Conservation (phyloP, 2,113 vertebrate species). For the Apodemus speciosus region DNA sequence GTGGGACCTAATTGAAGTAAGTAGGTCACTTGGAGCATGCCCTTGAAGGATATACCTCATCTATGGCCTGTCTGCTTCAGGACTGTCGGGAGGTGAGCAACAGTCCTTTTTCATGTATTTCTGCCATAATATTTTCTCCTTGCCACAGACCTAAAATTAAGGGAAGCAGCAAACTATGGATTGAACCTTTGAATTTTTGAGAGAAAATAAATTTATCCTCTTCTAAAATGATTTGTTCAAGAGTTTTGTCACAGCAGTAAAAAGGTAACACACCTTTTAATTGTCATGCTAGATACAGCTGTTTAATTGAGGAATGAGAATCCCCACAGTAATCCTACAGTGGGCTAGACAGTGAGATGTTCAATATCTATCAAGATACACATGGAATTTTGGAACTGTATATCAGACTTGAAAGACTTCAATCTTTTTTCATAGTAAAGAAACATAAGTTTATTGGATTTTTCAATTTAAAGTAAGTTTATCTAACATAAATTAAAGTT, state of each 20-base stretch:
- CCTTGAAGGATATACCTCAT: background rate
- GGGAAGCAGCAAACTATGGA: background rate
- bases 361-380: background rate
- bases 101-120: background rate
- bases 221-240: background rate
- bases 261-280: background rate
- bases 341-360: background rate
- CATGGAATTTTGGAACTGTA: background rate
- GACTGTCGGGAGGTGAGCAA: background rate
- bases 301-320: background rate
- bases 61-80: background rate
- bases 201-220: background rate
- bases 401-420: background rate
- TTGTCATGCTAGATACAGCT: background rate
- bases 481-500: background rate
- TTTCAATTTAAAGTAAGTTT: background rate
- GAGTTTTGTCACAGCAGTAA: background rate
- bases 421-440: background rate
- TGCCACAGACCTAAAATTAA: background rate
- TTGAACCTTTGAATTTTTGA: background rate
- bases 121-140: background rate
- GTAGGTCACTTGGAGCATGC: background rate
- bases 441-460: background rate
- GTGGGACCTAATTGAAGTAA: background rate
- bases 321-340: background rate